Evolutionary conservation across 1,140 invertebrate species (phyloP), one percentile per base, ranked within the genome.

Genomic region (Calliopsis andreniformis): DNA sequence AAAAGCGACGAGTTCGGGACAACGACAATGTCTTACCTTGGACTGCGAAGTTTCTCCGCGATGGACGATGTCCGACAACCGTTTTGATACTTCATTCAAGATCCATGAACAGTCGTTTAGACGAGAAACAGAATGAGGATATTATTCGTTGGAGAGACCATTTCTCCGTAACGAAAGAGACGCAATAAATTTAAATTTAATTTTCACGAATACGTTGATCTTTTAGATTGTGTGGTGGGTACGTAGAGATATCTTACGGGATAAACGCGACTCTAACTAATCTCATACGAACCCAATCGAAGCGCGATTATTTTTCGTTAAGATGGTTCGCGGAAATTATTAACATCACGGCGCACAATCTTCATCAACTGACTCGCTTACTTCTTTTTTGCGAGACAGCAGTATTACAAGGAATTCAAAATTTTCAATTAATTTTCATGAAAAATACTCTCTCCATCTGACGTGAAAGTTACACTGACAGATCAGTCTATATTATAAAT

Each of bases 221-320:
- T 51, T 66, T 45, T 18, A 70, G 16, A 70, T 55, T 56, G 10
- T 58, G 58, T 23, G 39, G 35, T 25, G 42, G 42, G 32, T 63
- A 64, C 66, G 53, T 35, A 39, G 35, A 56, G 39, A 67, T 25
- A 58, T 35, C 51, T 75, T 56, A 51, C 53, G 61, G 59, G 49
- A 75, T 63, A 70, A 85, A 83, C 42, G 71, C 64, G 71, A 66
- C 71, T 20, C 10, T 43, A 45, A 25, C 53, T 49, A 73, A 66
- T 78, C 61, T 76, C 62, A 42, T 63, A 43, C 42, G 20, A 75
- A 18, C 10, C n/a, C 39, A 25, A 59, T 59, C 25, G 45, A 61
- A 73, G 70, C 66, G 73, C 66, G 62, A 85, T 79, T 75, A 85
- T 62, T 87, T 87, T 66, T 83, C 86, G 84, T 87, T 80, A 79